phyloP scores from a whole-genome alignment of 2,888 invertebrate species.

The Acrobasis suavella region DNA sequence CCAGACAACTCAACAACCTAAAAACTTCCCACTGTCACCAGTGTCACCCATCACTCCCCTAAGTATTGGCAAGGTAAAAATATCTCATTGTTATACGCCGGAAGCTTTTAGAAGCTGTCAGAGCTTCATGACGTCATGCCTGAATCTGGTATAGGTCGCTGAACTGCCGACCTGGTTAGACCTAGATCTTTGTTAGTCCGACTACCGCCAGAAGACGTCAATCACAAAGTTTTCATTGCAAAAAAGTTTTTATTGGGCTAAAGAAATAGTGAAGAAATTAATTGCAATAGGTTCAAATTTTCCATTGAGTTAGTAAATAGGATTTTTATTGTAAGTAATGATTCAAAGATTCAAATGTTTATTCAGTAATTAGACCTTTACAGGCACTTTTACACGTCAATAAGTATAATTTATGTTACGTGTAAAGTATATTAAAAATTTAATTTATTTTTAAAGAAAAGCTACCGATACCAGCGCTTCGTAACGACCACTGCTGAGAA shows the following conservation, averaged over 20 bases:
- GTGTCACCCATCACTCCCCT: background rate
- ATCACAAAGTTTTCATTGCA: background rate
- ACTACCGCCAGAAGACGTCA: background rate
- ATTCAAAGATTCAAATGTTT: too few relatives aligned
- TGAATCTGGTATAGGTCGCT: slow-evolving; percentile 25
- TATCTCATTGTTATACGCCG: slow-evolving; percentile 25
- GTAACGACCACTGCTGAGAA: too few relatives aligned
- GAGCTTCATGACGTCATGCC: slow-evolving; percentile 35
- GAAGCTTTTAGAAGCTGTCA: slow-evolving; percentile 40
- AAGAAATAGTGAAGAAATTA: background rate
- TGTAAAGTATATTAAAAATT: too few relatives aligned
- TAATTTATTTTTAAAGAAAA: too few relatives aligned
- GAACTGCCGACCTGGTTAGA: slow-evolving; percentile 39
- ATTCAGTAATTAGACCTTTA: too few relatives aligned
- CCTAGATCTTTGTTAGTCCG: slow-evolving; percentile 25
- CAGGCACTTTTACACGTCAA: too few relatives aligned
- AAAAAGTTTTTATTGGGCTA: background rate
- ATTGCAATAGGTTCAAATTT: too few relatives aligned
- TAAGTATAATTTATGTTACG: too few relatives aligned
- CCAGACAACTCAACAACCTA: background rate
- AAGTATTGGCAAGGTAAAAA: slow-evolving; percentile 16
- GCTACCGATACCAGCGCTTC: too few relatives aligned
- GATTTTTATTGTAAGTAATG: too few relatives aligned
- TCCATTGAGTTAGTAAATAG: too few relatives aligned
- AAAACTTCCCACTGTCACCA: slow-evolving; percentile 5